A percentile compares a stretch with the other conserved stretches of the same genome.
These are phyloP conservation scores for Sylvietta virens DNA, from an alignment of 2,113 vertebrate genomes.

Conservation along the genomic window DNA sequence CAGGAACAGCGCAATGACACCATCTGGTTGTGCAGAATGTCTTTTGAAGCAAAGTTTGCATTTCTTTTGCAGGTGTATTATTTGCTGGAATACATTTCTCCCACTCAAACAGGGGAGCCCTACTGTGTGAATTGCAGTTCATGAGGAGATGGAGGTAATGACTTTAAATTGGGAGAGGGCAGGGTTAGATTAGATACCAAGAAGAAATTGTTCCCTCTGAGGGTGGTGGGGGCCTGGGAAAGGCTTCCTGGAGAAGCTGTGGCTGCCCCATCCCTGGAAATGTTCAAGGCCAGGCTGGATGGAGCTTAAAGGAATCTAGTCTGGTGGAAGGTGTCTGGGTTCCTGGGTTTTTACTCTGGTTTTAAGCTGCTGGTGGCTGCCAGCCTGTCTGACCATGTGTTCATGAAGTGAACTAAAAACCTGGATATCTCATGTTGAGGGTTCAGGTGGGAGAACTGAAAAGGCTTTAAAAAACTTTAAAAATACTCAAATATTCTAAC, in stretches of 20 bases:
- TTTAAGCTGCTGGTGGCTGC: background rate
- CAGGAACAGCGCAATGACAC: background rate
- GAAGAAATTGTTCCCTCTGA: background rate
- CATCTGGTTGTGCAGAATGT: background rate
- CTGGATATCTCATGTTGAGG: rapidly evolving
- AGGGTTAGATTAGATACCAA: background rate
- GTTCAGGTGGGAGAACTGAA: background rate
- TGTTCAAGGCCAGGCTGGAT: background rate
- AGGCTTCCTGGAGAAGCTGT: background rate
- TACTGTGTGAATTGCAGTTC: background rate
- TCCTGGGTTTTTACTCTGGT: rapidly evolving
- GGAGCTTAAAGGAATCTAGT: background rate
- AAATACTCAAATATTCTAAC: background rate
- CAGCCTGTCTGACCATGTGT: background rate
- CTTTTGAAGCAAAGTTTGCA: background rate
- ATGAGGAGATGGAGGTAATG: background rate
- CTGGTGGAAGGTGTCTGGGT: background rate
- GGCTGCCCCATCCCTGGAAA: background rate
- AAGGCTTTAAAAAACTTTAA: background rate
- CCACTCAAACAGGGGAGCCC: background rate
- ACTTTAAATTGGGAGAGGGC: background rate
- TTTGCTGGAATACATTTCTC: background rate
- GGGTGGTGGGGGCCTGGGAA: background rate
- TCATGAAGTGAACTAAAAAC: background rate
- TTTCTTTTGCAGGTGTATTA: background rate